These are phyloP conservation scores for Alosa sapidissima DNA, from an alignment of 2,797 vertebrate species.

Conservation along the genomic window DNA sequence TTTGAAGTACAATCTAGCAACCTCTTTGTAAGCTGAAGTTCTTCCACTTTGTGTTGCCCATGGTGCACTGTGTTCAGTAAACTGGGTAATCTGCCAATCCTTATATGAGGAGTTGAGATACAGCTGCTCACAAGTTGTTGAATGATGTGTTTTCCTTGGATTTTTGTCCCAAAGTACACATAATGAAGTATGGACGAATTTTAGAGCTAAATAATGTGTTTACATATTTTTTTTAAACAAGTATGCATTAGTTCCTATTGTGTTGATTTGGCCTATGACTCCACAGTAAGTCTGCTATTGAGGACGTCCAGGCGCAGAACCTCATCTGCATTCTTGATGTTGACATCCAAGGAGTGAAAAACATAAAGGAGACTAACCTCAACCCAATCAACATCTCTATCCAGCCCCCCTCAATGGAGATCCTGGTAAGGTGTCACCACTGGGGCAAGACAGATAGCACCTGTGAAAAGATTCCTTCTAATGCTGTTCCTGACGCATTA, in stretches of 20 bases:
- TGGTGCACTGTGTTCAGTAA: neutral
- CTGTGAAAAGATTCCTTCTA: neutral
- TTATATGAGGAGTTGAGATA: neutral
- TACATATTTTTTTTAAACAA: neutral
- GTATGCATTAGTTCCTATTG: no score
- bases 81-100: neutral
- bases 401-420: conserved; percentile 89
- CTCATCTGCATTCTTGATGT: conserved; percentile 95
- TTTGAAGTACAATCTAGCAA: neutral
- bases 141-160: neutral
- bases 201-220: neutral
- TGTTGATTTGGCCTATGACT: conserved; percentile 8
- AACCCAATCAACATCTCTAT: conserved; percentile 93
- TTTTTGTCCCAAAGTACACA: neutral
- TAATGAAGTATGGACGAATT: neutral
- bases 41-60: no score
- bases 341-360: conserved; percentile 94
- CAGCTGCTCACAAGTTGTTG: neutral
- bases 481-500: neutral
- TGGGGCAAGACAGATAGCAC: neutral
- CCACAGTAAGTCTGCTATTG: conserved; percentile 87
- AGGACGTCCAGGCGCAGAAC: conserved; percentile 88
- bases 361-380: conserved; percentile 92
- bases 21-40: neutral
- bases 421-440: conserved; percentile 76